Percentiles rank a stretch among this genome's conserved stretches.
These are phyloP conservation scores for Panorpa germanica DNA, from an alignment of 2,888 invertebrate species.

Conservation along the genomic window DNA sequence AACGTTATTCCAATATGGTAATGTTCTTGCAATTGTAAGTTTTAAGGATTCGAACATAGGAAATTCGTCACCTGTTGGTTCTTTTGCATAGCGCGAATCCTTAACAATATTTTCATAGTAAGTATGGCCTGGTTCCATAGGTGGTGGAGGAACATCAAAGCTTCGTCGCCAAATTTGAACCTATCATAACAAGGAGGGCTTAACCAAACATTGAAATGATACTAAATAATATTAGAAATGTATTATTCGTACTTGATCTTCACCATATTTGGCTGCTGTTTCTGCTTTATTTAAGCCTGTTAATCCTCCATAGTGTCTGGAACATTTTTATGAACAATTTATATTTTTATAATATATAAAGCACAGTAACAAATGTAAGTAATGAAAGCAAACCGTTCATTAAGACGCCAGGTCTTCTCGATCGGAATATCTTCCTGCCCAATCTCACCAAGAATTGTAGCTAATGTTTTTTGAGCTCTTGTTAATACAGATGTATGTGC, in stretches of 20 bases:
- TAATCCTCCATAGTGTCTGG: slow-evolving; percentile 71
- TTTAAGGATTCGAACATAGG: slow-evolving; percentile 71
- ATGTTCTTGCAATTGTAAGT: slow-evolving; percentile 58
- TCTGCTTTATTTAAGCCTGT: slow-evolving; percentile 74
- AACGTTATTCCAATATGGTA: slow-evolving; percentile 73
- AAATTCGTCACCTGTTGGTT: slow-evolving; percentile 55
- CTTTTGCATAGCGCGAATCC: slow-evolving; percentile 50
- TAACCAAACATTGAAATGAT: too few species aligned
- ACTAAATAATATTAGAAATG: too few species aligned
- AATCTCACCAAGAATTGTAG: slow-evolving; percentile 43
- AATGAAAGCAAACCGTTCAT: too few species aligned
- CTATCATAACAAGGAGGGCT: too few species aligned
- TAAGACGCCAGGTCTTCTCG: slow-evolving; percentile 61
- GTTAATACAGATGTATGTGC: slow-evolving; percentile 67
- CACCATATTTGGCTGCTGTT: slow-evolving; percentile 70
- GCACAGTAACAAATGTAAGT: too few species aligned
- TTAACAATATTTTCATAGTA: slow-evolving; percentile 58
- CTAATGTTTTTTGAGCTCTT: slow-evolving; percentile 57
- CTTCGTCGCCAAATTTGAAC: slow-evolving; percentile 76
- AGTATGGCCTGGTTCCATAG: slow-evolving; percentile 55
- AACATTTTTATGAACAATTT: too few species aligned
- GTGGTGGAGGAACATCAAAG: slow-evolving; percentile 64
- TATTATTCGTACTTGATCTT: slow-evolving; percentile 40
- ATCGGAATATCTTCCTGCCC: slow-evolving; percentile 47
- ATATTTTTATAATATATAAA: too few species aligned